Conservation (phyloP, 2,113 vertebrate genomes). For the Scomber scombrus region DNA sequence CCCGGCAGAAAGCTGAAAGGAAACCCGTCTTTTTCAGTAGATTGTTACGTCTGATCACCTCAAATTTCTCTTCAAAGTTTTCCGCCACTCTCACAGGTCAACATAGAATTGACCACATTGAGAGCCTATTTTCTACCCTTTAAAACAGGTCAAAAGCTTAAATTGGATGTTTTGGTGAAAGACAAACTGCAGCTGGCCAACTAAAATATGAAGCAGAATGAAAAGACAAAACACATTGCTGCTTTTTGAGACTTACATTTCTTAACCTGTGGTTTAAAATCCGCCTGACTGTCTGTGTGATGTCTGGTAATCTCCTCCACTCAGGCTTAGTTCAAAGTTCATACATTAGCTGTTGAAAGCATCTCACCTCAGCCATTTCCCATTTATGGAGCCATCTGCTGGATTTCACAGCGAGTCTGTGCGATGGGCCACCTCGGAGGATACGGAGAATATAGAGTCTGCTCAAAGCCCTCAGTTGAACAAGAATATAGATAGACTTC, state of each 20-base stretch:
- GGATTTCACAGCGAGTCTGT: constrained; percentile 59
- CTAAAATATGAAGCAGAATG: constrained; percentile 44
- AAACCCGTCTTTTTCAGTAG: constrained; percentile 32
- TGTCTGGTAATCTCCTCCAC: constrained; percentile 39
- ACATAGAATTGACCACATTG: background rate
- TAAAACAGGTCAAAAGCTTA: constrained; percentile 30
- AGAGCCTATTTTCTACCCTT: constrained; percentile 27
- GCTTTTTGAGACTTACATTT: constrained; percentile 32
- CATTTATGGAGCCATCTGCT: constrained; percentile 57
- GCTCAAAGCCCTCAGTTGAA: constrained; percentile 47
- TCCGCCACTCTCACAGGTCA: constrained; percentile 16
- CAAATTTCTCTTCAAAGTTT: constrained; percentile 20
- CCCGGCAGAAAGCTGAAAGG: constrained; percentile 21
- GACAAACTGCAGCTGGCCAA: constrained; percentile 34
- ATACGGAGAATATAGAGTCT: constrained; percentile 46
- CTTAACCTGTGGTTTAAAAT: constrained; percentile 25
- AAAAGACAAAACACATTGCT: constrained; percentile 25
- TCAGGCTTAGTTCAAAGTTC: constrained; percentile 51
- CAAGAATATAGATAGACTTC: constrained; percentile 11
- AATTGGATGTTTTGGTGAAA: constrained; percentile 40
- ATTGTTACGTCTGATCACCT: constrained; percentile 38
- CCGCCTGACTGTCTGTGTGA: constrained; percentile 5
- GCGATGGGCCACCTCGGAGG: constrained; percentile 39
- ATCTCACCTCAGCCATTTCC: constrained; percentile 47
- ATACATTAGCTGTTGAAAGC: constrained; percentile 52